phyloP scores from a whole-genome alignment of 2,797 vertebrate genomes.

The Toxotes lorentzi region DNA sequence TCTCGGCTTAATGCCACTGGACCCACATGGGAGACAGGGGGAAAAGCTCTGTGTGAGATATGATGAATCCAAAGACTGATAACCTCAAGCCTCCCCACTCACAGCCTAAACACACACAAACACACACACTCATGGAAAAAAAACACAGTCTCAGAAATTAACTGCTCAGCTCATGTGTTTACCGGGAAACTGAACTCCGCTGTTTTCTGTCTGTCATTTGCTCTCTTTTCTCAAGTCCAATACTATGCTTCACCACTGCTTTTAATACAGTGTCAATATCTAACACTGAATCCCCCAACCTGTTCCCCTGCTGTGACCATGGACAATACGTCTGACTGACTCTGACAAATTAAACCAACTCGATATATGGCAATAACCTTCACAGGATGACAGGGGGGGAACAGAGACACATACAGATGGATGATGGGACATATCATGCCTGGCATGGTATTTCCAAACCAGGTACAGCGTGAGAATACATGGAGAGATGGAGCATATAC shows the following conservation, averaged over 20 bases:
- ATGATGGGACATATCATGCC: conserved; percentile 50
- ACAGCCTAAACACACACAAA: conserved; percentile 30
- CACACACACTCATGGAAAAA: conserved; percentile 12
- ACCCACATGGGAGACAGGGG: conserved; percentile 68
- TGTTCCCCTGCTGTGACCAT: conserved; percentile 54
- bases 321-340: conserved; percentile 73
- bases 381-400: conserved; percentile 59
- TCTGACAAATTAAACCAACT: conserved; percentile 84
- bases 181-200: conserved; percentile 43
- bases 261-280: conserved; percentile 54
- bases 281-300: conserved; percentile 32
- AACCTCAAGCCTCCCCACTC: conserved; percentile 62
- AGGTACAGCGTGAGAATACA: conserved; percentile 24
- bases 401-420: conserved; percentile 44
- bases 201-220: conserved; percentile 24
- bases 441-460: conserved; percentile 52
- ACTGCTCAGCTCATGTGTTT: conserved; percentile 48
- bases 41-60: conserved; percentile 64
- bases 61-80: conserved; percentile 74
- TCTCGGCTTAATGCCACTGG: conserved; percentile 80
- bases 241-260: conserved; percentile 25
- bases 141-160: conserved; percentile 52
- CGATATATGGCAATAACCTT: conserved; percentile 84
- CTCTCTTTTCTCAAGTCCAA: conserved; percentile 14
- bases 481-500: not conserved